Evolutionary conservation across 2,888 invertebrate genomes (phyloP), one percentile per base, ranked within the genome.

Genomic region (Trachelus iudaicus): DNA sequence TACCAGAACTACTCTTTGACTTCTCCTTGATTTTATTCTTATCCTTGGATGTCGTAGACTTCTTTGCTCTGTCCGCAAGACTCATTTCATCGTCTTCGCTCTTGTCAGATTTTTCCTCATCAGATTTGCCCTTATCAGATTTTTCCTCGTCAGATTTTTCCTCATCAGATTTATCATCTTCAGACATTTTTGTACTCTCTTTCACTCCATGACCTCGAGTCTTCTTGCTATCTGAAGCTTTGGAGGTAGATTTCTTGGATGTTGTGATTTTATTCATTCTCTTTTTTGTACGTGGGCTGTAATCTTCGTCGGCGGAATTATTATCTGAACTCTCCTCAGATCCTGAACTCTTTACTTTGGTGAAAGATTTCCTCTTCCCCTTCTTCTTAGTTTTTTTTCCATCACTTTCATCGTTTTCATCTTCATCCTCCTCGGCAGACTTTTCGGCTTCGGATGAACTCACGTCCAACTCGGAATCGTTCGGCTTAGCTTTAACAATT

Each of bases 401-500:
- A 0, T 74, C 68, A 15, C 13, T 71, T 13, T 34, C 73, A 40
- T 82, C 77, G 73, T 84, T 75, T 13, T 75, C 68, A 69, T 82
- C 82, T 69, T 81, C 78, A 11, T 83, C 76, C 11, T 69, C 78
- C 9, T 75, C 76, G 4, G 77, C 78, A n/a, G 82, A 74, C 75
- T 75, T 69, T 80, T 83, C 77, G 12, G 80, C 82, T 40, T 73
- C 79, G 1, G 89, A 88, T 69, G 86, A 84, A 76, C 86, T 88
- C 33, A 84, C 83, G n/a, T 91, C 91, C 4, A 91, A 78, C 84
- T 91, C 91, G 1, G 89, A 90, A 69, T 89, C 89, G 75, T 88
- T 89, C 56, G 90, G 86, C 73, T 87, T 81, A 31, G 88, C 90
- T 80, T 90, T 90, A 1, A 91, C 85, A 76, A 91, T 91, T 75